These are phyloP conservation scores for Ceratoteleas bidentatus DNA, from an alignment of 1,140 invertebrate genomes.

Conservation along the genomic window DNA sequence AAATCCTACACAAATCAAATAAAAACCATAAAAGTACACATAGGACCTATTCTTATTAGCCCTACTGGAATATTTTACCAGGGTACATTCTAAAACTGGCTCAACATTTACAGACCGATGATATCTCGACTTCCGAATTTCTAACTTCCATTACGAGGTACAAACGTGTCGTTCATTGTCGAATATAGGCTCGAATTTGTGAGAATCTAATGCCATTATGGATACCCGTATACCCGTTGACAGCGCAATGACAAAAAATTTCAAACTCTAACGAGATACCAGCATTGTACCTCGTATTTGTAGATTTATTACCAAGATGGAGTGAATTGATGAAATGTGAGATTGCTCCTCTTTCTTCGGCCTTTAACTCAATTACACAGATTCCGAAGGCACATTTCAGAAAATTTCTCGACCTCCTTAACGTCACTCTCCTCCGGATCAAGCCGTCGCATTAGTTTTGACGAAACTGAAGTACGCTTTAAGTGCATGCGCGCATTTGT, in stretches of 20 bases:
- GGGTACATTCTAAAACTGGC: background rate
- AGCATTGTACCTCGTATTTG: slow-evolving; percentile 38
- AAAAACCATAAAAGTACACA: no score
- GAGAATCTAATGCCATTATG: slow-evolving; percentile 22
- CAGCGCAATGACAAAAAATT: slow-evolving; percentile 27
- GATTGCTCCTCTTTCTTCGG: slow-evolving; percentile 17
- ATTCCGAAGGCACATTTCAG: slow-evolving; percentile 11
- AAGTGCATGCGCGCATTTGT: background rate
- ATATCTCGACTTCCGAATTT: background rate
- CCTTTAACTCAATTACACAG: slow-evolving; percentile 21
- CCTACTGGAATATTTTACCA: background rate
- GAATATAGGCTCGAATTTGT: slow-evolving; percentile 34
- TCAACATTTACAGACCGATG: background rate
- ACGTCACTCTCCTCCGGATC: no score
- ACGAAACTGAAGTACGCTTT: no score
- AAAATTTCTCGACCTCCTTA: background rate
- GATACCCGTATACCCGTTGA: slow-evolving; percentile 40
- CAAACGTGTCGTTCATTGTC: background rate
- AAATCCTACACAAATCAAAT: no score
- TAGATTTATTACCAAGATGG: slow-evolving; percentile 24
- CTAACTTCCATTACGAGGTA: background rate
- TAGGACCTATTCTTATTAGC: no score
- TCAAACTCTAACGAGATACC: slow-evolving; percentile 30
- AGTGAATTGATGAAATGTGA: slow-evolving; percentile 47
- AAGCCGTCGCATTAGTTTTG: no score